Base-by-base conservation (phyloP, 2,797 vertebrate genomes). In the Xyrichtys novacula region DNA sequence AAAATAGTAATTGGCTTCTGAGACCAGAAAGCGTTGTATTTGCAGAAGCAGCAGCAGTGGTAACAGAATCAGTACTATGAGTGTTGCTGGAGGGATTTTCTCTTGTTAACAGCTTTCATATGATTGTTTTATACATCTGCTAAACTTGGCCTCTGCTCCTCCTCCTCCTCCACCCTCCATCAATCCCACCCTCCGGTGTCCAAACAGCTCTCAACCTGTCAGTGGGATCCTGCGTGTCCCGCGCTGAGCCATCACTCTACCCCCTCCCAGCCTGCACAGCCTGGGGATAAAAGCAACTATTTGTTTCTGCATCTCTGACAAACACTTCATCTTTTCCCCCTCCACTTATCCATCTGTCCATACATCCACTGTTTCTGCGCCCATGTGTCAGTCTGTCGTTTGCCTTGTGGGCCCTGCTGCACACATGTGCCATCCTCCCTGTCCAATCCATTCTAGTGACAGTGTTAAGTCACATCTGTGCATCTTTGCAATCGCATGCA, bases 231-330 rank as follows among this genome's bases (percentile, higher is more conserved):
- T 73, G 76, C 52, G n/a, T 31, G 75, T 85, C 80, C 70, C 57
- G 10, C 50, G 71, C 83, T 66, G 66, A 87, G 83, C 70, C 78
- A 74, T 89, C 84, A 81, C 68, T 88, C 85, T 60, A 10, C 54
- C 60, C 65, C 80, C 12, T 65, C 47, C 26, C 16, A 34, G 22
- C 44, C 44, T 25, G 23, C 74, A 38, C 73, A 42, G 87, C 90
- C 91, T 85, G 66, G 54, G 83, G 88, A 91, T 89, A 89, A 91
- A 90, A 90, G 76, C 77, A 77, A 75, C 84, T 84, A 87, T 92
- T 93, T 92, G 89, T 91, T 90, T 87, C 83, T 85, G 84, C 80
- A 77, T 80, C 87, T 92, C 82, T 89, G 90, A 93, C 90, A 92
- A 91, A 90, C 86, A 80, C 84, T 91, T 85, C 73, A 86, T 91